Evolutionary conservation across 1,140 invertebrate genomes (phyloP).

Genomic region (Caligus rogercresseyi): DNA sequence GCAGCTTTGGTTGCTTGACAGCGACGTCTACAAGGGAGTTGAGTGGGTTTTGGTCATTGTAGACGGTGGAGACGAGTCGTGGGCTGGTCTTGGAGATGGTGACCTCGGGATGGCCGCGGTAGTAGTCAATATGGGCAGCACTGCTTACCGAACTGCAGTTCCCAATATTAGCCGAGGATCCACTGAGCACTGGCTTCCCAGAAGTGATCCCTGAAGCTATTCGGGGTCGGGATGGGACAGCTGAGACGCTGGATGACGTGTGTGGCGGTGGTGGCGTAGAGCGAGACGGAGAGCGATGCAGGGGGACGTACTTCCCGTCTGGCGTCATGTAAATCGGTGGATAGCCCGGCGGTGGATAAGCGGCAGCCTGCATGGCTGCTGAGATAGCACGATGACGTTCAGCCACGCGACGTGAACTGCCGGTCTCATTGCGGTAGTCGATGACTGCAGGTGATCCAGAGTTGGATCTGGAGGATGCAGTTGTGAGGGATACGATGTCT

Average conservation of each 20-base stretch:
- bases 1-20: conserved; percentile 13
- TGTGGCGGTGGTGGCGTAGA: not conserved
- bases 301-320: not conserved
- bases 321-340: conserved; percentile 26
- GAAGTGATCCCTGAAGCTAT: not conserved
- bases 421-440: not conserved
- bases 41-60: conserved; percentile 7
- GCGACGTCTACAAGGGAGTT: conserved; percentile 10
- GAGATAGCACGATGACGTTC: not conserved
- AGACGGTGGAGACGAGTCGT: not conserved
- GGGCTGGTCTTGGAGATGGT: conserved; percentile 18
- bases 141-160: no score
- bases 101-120: conserved; percentile 15
- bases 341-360: not conserved
- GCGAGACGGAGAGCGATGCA: not conserved
- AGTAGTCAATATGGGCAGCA: conserved; percentile 1
- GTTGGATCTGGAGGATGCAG: conserved; percentile 26
- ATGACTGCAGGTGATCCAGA: conserved; percentile 23
- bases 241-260: conserved; percentile 33
- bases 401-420: not conserved
- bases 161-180: not conserved
- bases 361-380: not conserved
- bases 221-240: not conserved
- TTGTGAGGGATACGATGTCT: conserved; percentile 2
- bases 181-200: conserved; percentile 7